Evolutionary conservation across 2,113 vertebrate genomes (phyloP).

Genomic region (Mormoops blainvillei): DNA sequence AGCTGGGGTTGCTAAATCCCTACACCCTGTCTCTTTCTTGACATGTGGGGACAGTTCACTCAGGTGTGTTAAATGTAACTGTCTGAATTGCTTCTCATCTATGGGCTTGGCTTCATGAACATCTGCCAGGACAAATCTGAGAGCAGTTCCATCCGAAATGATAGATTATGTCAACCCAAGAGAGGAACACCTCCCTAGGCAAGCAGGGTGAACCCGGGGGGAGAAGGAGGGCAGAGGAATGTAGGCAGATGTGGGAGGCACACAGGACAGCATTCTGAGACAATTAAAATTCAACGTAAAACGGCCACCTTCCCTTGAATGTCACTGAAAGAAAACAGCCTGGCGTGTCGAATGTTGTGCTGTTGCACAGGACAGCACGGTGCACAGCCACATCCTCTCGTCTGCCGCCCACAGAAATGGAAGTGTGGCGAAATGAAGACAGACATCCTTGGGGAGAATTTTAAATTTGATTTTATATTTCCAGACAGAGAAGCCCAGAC

Average conservation of each 20-base stretch:
- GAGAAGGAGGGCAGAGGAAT: background rate
- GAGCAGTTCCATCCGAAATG: background rate
- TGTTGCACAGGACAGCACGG: background rate
- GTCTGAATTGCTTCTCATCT: background rate
- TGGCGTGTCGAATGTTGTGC: background rate
- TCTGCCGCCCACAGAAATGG: background rate
- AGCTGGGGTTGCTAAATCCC: background rate
- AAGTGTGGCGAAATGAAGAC: background rate
- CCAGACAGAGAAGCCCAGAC: background rate
- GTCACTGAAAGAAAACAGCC: background rate
- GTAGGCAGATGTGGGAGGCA: background rate
- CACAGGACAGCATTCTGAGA: background rate
- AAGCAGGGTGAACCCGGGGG: background rate
- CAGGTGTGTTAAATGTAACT: background rate
- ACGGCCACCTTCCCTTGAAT: background rate
- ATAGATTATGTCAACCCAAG: background rate
- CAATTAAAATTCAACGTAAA: background rate
- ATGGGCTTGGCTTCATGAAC: background rate
- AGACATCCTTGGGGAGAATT: background rate
- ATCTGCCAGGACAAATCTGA: background rate
- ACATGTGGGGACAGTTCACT: background rate
- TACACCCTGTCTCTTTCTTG: background rate
- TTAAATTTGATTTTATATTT: background rate
- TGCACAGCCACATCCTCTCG: too few relatives aligned
- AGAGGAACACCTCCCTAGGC: background rate